Evolutionary conservation across 2,113 vertebrate genomes (phyloP), one percentile per base, ranked within the genome.

Genomic region (Lagenorhynchus albirostris): DNA sequence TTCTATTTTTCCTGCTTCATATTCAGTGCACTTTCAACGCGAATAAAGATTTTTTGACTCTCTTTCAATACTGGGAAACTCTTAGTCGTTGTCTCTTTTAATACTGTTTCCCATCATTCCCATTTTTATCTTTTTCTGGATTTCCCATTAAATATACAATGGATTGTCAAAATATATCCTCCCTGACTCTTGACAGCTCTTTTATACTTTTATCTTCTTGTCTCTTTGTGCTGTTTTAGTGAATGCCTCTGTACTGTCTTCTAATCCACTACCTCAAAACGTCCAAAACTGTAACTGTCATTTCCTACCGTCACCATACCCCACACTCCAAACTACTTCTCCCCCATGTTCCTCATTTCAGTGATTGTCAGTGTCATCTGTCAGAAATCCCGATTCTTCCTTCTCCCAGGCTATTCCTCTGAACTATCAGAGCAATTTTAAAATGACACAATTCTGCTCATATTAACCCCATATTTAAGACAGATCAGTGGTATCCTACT

Each of bases 121-220:
- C 25, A 71, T 77, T 70, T 83, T 77, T 77, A 92, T 89, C 68
- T 83, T 95, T 12, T 84, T 92, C 70, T 95, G 41, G 36, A 83
- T 85, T 96, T 80, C 63, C 63, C 80, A 47, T 67, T 85, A 73
- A 79, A 92, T 50, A 80, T 60, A 93, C 41, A 90, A 18, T 26
- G 3, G 11, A 62, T 81, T 80, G 68, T 36, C 47, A 86, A 50
- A 90, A 36, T 44, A 53, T 1, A 74, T 31, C 55, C 31, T 80
- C 33, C 23, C 25, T 86, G 20, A 76, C 38, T 93, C 47, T 58
- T 86, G 71, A 85, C 38, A 60, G 65, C 21, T 67, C 36, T 85
- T 85, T 12, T 9, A n/a, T 36, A 20, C 53, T 38, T 89, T 77
- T 92, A 63, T 84, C 38, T 70, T 70, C 90, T 71, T 65, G 17